Percentiles rank a stretch among this genome's conserved stretches.
These are phyloP conservation scores for Cepphus grylle DNA, from an alignment of 2,113 vertebrate species.

Conservation along the genomic window DNA sequence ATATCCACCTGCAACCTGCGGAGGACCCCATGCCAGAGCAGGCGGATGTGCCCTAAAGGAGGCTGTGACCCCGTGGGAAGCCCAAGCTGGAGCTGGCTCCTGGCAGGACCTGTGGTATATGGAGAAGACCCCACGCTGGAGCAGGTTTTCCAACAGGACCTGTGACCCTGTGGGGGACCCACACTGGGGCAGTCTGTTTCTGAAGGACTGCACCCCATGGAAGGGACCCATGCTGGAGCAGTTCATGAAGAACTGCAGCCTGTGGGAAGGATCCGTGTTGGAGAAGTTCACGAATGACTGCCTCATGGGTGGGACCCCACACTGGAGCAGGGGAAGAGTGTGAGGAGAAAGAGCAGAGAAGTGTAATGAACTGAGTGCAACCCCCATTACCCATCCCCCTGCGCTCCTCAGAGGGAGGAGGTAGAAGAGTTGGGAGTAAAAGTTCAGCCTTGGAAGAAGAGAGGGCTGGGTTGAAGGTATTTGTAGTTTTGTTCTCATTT, in stretches of 20 bases:
- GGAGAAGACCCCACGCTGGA: background rate
- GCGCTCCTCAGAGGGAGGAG: accelerated
- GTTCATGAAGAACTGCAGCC: background rate
- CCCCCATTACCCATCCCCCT: too few species aligned
- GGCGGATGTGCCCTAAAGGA: background rate
- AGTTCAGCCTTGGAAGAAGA: background rate
- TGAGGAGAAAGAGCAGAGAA: background rate
- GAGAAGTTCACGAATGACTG: background rate
- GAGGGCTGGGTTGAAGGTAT: accelerated
- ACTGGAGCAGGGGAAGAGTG: too few species aligned
- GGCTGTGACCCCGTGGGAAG: background rate
- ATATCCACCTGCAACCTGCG: background rate
- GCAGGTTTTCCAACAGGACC: background rate
- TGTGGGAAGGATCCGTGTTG: accelerated
- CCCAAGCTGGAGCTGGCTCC: background rate
- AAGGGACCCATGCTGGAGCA: background rate
- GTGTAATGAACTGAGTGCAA: background rate
- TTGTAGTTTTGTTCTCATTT: background rate
- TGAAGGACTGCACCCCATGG: background rate
- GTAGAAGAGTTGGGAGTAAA: background rate
- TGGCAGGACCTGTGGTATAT: background rate
- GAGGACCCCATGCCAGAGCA: background rate
- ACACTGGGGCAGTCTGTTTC: background rate
- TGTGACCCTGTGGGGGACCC: background rate
- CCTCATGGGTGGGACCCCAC: accelerated